These are phyloP conservation scores for Peromyscus attwateri DNA, from an alignment of 2,797 vertebrate species.

Conservation along the genomic window DNA sequence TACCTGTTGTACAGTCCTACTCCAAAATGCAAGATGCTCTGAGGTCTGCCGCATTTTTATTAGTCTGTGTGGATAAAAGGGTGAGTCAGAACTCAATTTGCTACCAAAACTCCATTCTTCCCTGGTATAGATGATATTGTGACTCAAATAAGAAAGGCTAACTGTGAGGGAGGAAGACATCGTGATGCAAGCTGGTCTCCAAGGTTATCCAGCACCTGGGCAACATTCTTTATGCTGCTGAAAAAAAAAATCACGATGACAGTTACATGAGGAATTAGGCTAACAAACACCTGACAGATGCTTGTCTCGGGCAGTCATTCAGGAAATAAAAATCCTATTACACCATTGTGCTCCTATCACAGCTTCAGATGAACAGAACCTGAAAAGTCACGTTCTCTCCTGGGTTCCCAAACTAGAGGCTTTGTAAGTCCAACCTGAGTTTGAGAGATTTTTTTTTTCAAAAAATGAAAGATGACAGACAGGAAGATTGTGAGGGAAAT, in stretches of 20 bases:
- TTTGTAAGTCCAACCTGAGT: too few relatives aligned
- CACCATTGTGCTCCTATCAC: too few relatives aligned
- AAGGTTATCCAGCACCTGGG: neutral
- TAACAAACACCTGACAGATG: too few relatives aligned
- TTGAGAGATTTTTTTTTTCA: too few relatives aligned
- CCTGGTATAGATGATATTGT: neutral
- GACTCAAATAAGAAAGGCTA: neutral
- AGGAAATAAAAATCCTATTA: too few relatives aligned
- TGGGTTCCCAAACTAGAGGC: too few relatives aligned
- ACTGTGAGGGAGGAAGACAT: neutral
- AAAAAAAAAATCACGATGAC: too few relatives aligned
- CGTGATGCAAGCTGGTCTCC: neutral
- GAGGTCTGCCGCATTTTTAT: neutral
- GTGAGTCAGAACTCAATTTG: neutral
- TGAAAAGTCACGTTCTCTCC: too few relatives aligned
- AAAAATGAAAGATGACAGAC: neutral
- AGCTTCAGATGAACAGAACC: too few relatives aligned
- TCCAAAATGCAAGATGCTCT: neutral
- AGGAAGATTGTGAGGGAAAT: neutral
- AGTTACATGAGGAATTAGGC: too few relatives aligned
- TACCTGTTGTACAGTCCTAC: neutral
- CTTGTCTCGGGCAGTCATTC: too few relatives aligned
- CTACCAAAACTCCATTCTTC: neutral
- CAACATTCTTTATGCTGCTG: too few relatives aligned
- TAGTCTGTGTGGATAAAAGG: conserved; percentile 1